Evolutionary conservation across 1,140 invertebrate genomes (phyloP).

Genomic region (Melitaea cinxia): DNA sequence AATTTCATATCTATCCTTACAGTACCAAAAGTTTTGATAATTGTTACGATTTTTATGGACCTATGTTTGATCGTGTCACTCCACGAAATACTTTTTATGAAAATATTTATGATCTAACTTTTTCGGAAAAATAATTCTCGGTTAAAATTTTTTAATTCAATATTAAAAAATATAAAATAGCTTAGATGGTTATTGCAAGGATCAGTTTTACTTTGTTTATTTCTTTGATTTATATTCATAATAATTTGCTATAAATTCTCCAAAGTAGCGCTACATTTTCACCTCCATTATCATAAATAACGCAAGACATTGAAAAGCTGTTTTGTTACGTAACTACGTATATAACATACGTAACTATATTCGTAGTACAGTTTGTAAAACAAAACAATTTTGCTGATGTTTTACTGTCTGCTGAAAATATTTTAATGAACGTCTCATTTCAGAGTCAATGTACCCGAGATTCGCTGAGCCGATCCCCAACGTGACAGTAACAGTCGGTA

Average conservation of each 20-base stretch:
- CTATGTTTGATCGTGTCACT: too few species aligned
- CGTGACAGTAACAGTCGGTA: slow-evolving; percentile 94
- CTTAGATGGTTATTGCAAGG: too few species aligned
- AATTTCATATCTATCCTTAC: too few species aligned
- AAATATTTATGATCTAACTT: too few species aligned
- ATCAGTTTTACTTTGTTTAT: background rate
- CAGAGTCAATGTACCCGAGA: slow-evolving; percentile 85
- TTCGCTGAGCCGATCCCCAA: slow-evolving; percentile 96
- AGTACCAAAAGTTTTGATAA: too few species aligned
- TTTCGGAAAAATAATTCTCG: too few species aligned
- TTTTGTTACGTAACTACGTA: background rate
- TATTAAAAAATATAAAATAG: too few species aligned
- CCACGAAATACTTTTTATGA: too few species aligned
- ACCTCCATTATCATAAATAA: slow-evolving; percentile 5
- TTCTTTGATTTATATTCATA: slow-evolving; percentile 2
- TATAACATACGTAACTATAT: too few species aligned
- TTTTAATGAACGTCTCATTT: slow-evolving; percentile 54
- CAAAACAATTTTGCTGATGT: background rate
- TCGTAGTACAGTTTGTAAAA: too few species aligned
- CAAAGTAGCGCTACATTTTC: background rate
- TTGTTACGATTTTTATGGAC: too few species aligned
- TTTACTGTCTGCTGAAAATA: background rate
- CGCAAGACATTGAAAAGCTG: background rate
- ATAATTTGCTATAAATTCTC: slow-evolving; percentile 6
- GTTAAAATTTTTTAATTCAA: too few species aligned